Evolutionary conservation across 64 coral and sea anemone species (phyloP).

Genomic region (Pachyseris speciosa): DNA sequence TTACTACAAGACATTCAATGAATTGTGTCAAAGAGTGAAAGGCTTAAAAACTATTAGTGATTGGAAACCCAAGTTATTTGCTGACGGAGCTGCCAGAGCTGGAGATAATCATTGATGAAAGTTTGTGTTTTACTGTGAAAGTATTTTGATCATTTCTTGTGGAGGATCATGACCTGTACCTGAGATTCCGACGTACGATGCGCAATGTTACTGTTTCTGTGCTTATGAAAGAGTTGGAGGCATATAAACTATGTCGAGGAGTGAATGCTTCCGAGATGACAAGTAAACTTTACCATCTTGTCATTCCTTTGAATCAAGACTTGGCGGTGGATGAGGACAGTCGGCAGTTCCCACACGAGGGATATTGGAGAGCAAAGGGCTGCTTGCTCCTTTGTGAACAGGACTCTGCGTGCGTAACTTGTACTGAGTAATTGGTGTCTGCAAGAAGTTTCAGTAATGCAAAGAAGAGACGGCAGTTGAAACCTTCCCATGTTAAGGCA

Average conservation of each 20-base stretch:
- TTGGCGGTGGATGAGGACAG: neutral
- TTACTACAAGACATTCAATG: neutral
- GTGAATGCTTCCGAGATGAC: neutral
- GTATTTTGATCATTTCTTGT: neutral
- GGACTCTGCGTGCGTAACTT: neutral
- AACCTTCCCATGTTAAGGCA: constrained; percentile 29
- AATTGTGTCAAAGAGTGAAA: neutral
- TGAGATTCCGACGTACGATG: constrained; percentile 5
- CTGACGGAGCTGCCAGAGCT: constrained; percentile 14
- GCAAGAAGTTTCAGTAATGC: neutral
- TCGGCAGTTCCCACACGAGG: constrained; percentile 47
- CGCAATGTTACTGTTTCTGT: constrained; percentile 14
- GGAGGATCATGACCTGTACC: constrained; percentile 44
- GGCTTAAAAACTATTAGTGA: neutral
- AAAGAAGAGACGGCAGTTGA: neutral
- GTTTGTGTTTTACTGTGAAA: constrained; percentile 28
- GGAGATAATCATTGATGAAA: constrained; percentile 30
- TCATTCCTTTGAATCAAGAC: neutral
- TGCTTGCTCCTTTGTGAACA: neutral
- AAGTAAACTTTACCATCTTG: constrained; percentile 54
- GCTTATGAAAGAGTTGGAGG: constrained; percentile 30
- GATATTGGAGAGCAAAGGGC: constrained; percentile 40
- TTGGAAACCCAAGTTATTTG: neutral
- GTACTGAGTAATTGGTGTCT: neutral
- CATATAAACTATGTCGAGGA: constrained; percentile 30